These are phyloP conservation scores for Leptatherina wallacei DNA, from an alignment of 2,797 vertebrate genomes.

Conservation along the genomic window DNA sequence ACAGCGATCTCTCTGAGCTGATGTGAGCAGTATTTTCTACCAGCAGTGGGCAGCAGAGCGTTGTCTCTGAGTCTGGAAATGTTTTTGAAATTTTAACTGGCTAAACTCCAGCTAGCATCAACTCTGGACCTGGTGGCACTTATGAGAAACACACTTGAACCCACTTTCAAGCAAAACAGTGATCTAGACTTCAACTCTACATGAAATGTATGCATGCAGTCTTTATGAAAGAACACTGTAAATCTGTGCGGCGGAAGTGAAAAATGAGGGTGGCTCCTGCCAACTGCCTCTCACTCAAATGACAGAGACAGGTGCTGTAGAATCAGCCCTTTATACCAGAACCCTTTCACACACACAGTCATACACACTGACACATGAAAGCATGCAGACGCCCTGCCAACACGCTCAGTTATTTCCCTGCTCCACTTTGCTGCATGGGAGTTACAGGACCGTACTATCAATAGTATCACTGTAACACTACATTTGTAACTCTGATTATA, in stretches of 20 bases:
- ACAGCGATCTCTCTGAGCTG: background rate
- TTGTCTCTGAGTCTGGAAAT: background rate
- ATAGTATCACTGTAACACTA: slow-evolving; percentile 17
- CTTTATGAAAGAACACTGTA: slow-evolving; percentile 21
- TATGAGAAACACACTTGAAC: slow-evolving; percentile 17
- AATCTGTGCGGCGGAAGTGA: slow-evolving; percentile 46
- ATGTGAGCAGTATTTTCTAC: slow-evolving; percentile 13
- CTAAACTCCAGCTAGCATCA: slow-evolving; percentile 16
- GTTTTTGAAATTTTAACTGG: background rate
- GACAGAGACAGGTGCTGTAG: slow-evolving; percentile 83
- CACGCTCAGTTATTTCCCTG: slow-evolving; percentile 39
- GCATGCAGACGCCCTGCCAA: slow-evolving; percentile 34
- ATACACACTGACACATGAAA: slow-evolving; percentile 33
- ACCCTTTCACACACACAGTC: slow-evolving; percentile 29
- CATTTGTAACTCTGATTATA: background rate
- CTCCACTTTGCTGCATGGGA: slow-evolving; percentile 40
- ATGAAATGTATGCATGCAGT: slow-evolving; percentile 5
- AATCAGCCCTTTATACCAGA: slow-evolving; percentile 58
- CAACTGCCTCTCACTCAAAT: slow-evolving; percentile 76
- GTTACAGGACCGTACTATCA: slow-evolving; percentile 8
- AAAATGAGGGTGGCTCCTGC: slow-evolving; percentile 63
- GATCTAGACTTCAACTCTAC: background rate
- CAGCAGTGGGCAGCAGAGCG: slow-evolving; percentile 63
- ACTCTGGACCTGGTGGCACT: background rate
- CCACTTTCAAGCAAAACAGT: slow-evolving; percentile 5